phyloP scores from a whole-genome alignment of 2,113 vertebrate genomes.

The Menura novaehollandiae region DNA sequence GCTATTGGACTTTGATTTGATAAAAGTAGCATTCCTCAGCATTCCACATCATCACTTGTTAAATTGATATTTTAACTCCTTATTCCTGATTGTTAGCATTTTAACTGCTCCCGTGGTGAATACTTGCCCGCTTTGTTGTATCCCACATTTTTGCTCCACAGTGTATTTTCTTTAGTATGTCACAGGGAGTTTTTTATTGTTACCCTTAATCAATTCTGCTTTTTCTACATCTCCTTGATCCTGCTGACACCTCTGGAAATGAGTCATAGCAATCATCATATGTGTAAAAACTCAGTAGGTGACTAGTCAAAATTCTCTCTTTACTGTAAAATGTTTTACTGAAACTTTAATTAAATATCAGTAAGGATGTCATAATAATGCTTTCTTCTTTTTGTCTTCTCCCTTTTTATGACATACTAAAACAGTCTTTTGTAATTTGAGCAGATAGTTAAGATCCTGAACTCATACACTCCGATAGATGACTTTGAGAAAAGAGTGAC shows the following conservation, averaged over 20 bases:
- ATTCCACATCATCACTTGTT: not conserved
- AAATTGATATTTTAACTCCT: not conserved
- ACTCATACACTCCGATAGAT: constrained; percentile 95
- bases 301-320: not conserved
- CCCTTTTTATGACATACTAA: not conserved
- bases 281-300: not conserved
- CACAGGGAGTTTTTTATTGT: not conserved
- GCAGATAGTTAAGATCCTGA: constrained; percentile 96
- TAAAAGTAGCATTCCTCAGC: not conserved
- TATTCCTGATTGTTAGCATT: not conserved
- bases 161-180: not conserved
- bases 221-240: not conserved
- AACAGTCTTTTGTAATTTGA: constrained; percentile 2
- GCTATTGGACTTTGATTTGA: not conserved
- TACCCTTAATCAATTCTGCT: not conserved
- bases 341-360: not conserved
- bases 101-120: not conserved
- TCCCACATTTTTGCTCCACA: not conserved
- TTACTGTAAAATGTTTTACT: not conserved
- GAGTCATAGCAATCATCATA: not conserved
- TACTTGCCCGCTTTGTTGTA: not conserved
- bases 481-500: constrained; percentile 96
- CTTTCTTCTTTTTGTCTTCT: not conserved
- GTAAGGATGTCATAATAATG: not conserved
- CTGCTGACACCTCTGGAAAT: not conserved